phyloP scores from a whole-genome alignment of 2,888 invertebrate genomes.

The Nowickia ferox region DNA sequence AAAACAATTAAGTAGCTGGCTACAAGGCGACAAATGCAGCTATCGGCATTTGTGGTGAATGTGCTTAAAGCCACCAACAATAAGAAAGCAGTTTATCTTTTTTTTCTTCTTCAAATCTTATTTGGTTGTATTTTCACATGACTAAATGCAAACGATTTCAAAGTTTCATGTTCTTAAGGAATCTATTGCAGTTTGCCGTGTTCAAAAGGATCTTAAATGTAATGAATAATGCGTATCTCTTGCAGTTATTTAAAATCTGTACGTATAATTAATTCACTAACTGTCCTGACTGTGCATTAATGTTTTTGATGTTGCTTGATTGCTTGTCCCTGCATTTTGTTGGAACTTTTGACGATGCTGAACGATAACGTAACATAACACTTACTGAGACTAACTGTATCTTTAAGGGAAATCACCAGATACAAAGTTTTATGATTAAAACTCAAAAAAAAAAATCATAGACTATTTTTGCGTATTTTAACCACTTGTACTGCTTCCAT shows the following conservation, averaged over 20 bases:
- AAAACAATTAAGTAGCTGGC: too few relatives aligned
- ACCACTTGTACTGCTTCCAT: slow-evolving; percentile 30
- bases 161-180: background rate
- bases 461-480: slow-evolving; percentile 31
- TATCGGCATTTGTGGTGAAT: background rate
- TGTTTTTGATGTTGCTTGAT: background rate
- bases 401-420: slow-evolving; percentile 68
- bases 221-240: background rate
- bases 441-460: background rate
- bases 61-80: slow-evolving; percentile 17
- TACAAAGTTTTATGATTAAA: slow-evolving; percentile 29
- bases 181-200: background rate
- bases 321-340: slow-evolving; percentile 4
- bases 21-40: too few relatives aligned
- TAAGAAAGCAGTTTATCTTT: background rate
- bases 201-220: background rate
- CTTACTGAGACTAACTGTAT: slow-evolving; percentile 49
- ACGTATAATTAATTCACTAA: slow-evolving; percentile 7
- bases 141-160: slow-evolving; percentile 50
- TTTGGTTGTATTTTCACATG: slow-evolving; percentile 43
- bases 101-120: background rate
- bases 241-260: background rate
- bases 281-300: background rate
- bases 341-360: slow-evolving; percentile 32
- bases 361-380: slow-evolving; percentile 36